Conservation (phyloP, 1,140 invertebrate species). For the Ctenoplectra terminalis region DNA sequence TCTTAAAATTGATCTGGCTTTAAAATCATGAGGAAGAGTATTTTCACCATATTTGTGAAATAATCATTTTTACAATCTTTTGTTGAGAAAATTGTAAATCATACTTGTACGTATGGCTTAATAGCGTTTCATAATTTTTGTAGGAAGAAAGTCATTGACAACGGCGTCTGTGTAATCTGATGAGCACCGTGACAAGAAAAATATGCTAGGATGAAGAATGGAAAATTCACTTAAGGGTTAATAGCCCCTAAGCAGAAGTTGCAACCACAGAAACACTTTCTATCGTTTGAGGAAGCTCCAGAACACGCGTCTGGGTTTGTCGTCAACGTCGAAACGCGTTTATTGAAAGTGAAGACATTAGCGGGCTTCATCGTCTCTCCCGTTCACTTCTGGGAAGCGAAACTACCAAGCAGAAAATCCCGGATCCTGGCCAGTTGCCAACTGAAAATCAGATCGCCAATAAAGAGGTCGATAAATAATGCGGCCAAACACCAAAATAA, state of each 20-base stretch:
- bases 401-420: slow-evolving; percentile 47
- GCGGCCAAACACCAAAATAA: slow-evolving; percentile 65
- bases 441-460: slow-evolving; percentile 66
- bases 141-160: no score
- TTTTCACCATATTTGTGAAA: no score
- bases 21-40: no score
- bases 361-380: slow-evolving; percentile 18
- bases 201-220: no score
- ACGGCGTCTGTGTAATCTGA: no score
- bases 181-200: no score
- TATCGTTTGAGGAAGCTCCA: background rate
- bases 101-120: no score
- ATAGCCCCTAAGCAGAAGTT: background rate
- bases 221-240: no score
- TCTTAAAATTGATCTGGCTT: no score
- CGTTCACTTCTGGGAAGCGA: slow-evolving; percentile 54
- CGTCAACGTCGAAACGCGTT: slow-evolving; percentile 22
- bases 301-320: background rate
- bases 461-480: slow-evolving; percentile 66
- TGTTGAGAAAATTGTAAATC: no score
- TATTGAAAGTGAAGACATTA: slow-evolving; percentile 52
- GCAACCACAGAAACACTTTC: background rate
- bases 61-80: no score
- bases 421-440: slow-evolving; percentile 53
- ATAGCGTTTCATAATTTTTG: no score